A percentile compares a stretch with the other conserved stretches of the same genome.
These are phyloP conservation scores for Nestor notabilis DNA, from an alignment of 2,113 vertebrate species.

Conservation along the genomic window DNA sequence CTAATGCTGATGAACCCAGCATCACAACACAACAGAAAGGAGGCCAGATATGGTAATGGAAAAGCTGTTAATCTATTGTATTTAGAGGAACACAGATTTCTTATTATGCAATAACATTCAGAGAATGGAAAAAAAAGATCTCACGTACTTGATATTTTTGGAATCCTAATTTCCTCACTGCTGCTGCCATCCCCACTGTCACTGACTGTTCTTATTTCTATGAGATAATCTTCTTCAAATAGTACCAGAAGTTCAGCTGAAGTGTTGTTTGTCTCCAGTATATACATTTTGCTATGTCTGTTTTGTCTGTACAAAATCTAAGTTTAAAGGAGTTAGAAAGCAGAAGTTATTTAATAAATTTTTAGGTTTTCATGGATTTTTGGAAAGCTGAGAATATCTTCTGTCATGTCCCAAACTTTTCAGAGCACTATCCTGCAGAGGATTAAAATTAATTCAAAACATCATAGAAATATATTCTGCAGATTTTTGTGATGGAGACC, in stretches of 20 bases:
- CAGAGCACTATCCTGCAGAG: background rate
- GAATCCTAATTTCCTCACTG: conserved; percentile 88
- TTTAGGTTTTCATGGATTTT: background rate
- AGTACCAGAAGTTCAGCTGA: conserved; percentile 86
- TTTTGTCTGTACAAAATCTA: conserved; percentile 87
- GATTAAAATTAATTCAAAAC: background rate
- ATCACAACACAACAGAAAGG: background rate
- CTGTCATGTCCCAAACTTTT: background rate
- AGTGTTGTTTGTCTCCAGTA: conserved; percentile 88
- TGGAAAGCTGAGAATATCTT: background rate
- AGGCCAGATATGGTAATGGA: background rate
- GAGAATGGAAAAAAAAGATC: background rate
- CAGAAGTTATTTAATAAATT: background rate
- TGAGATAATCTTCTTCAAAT: conserved; percentile 86
- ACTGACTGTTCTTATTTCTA: conserved; percentile 87
- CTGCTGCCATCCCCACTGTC: conserved; percentile 89
- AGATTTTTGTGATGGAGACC: background rate
- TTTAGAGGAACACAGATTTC: background rate
- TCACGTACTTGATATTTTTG: conserved; percentile 87
- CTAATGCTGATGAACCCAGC: background rate
- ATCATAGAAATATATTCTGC: background rate
- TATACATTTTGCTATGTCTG: conserved; percentile 78
- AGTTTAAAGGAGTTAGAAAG: background rate
- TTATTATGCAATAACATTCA: background rate
- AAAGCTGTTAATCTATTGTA: background rate